Base-by-base conservation (phyloP, 2,888 invertebrate species). In the Cheilosia pagana region DNA sequence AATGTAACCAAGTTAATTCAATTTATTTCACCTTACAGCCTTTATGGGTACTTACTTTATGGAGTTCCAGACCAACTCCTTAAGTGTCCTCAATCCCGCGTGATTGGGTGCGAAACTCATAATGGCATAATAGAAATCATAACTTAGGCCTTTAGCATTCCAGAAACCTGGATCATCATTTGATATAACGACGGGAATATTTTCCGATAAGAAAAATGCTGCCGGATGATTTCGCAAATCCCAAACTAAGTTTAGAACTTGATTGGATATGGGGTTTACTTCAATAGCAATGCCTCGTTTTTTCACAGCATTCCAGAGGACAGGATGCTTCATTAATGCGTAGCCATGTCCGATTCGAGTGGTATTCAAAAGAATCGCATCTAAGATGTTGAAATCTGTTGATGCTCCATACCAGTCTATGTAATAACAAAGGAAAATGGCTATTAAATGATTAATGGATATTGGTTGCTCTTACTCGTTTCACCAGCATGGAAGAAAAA, bases 401-500 rank as follows among this genome's bases (percentile, higher is more conserved):
- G 91, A 88, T 68, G 89, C 88, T 16, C 92, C 94, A 88, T 92
- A 92, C 94, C 94, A 94, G 88, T 94, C 92, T 92, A 59, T 1
- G n/a, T 7, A 50, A 39, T 48, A 19, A 0, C 21, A 28, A 6
- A 0, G 1, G 2, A 28, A 14, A 3, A 45, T 1, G 12, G 10
- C 3, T 10, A 48, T 31, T 57, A 5, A 57, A 39, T 6, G 8
- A 2, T 48, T 19, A 63, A 28, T 28, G 16, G 14, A 19, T 6
- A 31, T 5, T 12, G 16, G 16, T 41, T 23, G n/a, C n/a, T 83
- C 87, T 83, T 70, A 92, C 92, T 93, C 14, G 95, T 95, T 91
- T 95, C 95, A 0, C 95, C 95, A 0, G 95, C 94, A 87, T 95
- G 95, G 72, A 95, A 94, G 87, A 94, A 95, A 81, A 93, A 93